Evolutionary conservation across 30 jellyfish, hydroid and myxozoan genomes (phyloP).

Genomic region (Chironex yamaguchii): DNA sequence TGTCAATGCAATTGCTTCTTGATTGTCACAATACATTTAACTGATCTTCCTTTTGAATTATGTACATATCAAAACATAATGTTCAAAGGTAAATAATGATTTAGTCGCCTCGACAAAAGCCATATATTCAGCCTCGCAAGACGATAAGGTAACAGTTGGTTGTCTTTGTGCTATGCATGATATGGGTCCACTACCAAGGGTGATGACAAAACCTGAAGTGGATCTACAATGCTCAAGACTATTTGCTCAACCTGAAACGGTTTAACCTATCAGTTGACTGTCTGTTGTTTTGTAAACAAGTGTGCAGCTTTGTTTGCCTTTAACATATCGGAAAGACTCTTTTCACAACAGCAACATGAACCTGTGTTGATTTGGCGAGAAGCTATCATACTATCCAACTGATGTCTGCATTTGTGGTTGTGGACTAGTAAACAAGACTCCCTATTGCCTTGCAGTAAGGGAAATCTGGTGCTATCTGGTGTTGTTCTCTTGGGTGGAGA

Average conservation of each 20-base stretch:
- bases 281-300: too few relatives aligned
- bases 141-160: constrained; percentile 37
- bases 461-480: neutral
- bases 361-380: neutral
- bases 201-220: constrained; percentile 31
- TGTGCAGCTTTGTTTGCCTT: too few relatives aligned
- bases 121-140: constrained; percentile 49
- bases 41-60: neutral
- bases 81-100: constrained; percentile 5
- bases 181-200: constrained; percentile 26
- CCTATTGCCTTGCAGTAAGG: constrained; percentile 40
- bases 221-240: neutral
- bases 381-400: constrained; percentile 39
- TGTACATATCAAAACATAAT: neutral
- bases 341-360: constrained; percentile 28
- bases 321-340: too few relatives aligned
- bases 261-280: neutral
- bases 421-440: constrained; percentile 24
- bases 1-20: constrained; percentile 26
- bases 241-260: constrained; percentile 50
- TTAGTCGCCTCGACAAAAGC: constrained; percentile 52
- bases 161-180: constrained; percentile 27
- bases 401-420: constrained; percentile 47
- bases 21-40: constrained; percentile 34
- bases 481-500: neutral